phyloP scores from a whole-genome alignment of 2,113 vertebrate species.

The Noturus placidus region DNA sequence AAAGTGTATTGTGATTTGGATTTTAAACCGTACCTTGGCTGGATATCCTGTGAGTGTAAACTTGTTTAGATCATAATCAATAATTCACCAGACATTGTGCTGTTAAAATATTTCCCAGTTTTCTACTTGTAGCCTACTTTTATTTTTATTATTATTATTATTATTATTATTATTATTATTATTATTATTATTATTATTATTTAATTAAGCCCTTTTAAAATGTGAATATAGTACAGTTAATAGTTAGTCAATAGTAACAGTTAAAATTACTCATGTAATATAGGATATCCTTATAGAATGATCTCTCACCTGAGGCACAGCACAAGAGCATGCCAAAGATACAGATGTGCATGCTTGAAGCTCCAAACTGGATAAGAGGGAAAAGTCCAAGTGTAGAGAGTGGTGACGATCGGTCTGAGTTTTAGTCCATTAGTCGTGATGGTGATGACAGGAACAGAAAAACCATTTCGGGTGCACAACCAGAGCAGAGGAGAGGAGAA shows the following conservation, averaged over 20 bases:
- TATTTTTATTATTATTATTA: no score
- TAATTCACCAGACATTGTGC: neutral
- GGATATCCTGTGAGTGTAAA: neutral
- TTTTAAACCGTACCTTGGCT: neutral
- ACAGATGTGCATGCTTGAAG: conserved; percentile 36
- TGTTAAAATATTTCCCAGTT: neutral
- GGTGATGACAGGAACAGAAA: neutral
- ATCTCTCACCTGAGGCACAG: conserved; percentile 45
- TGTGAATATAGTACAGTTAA: neutral
- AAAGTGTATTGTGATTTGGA: neutral
- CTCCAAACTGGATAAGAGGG: neutral
- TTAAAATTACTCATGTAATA: neutral
- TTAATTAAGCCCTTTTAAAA: neutral
- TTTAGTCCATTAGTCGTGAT: neutral
- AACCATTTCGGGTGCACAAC: neutral
- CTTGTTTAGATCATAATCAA: neutral
- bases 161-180: no score
- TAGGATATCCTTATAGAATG: neutral
- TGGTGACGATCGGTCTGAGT: neutral
- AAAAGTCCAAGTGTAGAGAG: neutral
- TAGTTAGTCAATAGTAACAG: neutral
- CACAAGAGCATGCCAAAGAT: conserved; percentile 40
- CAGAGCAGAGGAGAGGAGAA: neutral
- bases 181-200: no score
- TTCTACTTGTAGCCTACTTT: no score